A percentile compares a stretch with the other conserved stretches of the same genome.
Evolutionary conservation across 2,797 vertebrate species (phyloP).

Genomic region (Rhinatrema bivittatum): DNA sequence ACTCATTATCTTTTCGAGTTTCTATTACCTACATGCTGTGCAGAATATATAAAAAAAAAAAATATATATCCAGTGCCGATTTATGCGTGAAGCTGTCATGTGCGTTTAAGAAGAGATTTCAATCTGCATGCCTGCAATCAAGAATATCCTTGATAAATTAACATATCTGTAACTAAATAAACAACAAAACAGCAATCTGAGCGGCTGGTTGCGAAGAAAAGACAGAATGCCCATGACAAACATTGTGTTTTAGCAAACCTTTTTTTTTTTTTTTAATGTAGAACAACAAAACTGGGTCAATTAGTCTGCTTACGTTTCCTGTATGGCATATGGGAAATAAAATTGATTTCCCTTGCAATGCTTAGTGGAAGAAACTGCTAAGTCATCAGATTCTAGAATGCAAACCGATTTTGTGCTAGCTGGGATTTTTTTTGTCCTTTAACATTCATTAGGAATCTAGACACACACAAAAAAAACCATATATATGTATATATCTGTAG

Average conservation of each 20-base stretch:
- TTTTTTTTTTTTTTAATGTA: background rate
- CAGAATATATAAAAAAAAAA: constrained; percentile 4
- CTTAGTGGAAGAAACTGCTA: background rate
- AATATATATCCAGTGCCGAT: constrained; percentile 21
- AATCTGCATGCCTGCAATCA: constrained; percentile 2
- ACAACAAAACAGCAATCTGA: background rate
- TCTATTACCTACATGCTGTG: constrained; percentile 36
- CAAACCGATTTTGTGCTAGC: background rate
- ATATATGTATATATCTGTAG: background rate
- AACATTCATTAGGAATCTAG: background rate
- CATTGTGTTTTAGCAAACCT: background rate
- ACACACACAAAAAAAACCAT: no score
- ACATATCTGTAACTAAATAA: background rate
- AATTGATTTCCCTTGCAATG: background rate
- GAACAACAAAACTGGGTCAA: background rate
- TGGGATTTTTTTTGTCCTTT: background rate
- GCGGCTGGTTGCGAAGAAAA: background rate
- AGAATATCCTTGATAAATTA: background rate
- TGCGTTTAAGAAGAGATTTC: constrained; percentile 6
- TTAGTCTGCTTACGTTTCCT: background rate
- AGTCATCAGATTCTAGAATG: background rate
- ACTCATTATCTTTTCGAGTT: constrained; percentile 28
- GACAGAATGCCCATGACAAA: background rate
- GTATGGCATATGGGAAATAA: no score
- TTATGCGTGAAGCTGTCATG: constrained; percentile 18